These are phyloP conservation scores for Antennarius striatus DNA, from an alignment of 2,113 vertebrate species.

Conservation along the genomic window DNA sequence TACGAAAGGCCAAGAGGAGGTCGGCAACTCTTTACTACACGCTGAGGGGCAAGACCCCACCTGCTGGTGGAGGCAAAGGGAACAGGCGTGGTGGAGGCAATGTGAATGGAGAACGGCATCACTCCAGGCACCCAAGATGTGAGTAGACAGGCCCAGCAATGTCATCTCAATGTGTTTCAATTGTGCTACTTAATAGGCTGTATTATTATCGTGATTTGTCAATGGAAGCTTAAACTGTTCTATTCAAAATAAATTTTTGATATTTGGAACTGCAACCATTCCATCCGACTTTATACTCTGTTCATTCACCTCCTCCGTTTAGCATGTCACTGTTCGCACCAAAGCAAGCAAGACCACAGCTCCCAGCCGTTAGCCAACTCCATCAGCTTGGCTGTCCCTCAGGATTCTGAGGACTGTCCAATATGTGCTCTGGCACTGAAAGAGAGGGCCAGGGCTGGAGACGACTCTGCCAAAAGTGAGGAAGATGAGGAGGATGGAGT, in stretches of 20 bases:
- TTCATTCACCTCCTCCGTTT: constrained; percentile 1
- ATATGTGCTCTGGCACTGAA: constrained; percentile 77
- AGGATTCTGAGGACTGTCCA: constrained; percentile 84
- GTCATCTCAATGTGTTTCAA: background rate
- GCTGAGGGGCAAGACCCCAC: constrained; percentile 82
- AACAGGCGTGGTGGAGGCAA: constrained; percentile 61
- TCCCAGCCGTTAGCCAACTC: constrained; percentile 79
- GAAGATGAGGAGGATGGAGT: constrained; percentile 60
- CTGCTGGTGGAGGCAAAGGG: constrained; percentile 66
- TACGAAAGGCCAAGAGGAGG: constrained; percentile 94
- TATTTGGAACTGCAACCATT: background rate
- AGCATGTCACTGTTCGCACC: constrained; percentile 84
- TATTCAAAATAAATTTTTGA: background rate
- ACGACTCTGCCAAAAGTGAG: constrained; percentile 23
- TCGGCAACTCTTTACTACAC: constrained; percentile 89
- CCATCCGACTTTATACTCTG: background rate
- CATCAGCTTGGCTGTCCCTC: constrained; percentile 82
- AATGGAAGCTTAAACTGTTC: background rate
- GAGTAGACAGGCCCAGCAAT: constrained; percentile 41
- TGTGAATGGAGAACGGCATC: constrained; percentile 74
- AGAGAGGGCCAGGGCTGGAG: constrained; percentile 51
- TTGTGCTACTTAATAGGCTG: background rate
- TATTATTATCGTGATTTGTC: background rate
- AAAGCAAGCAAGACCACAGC: constrained; percentile 80
- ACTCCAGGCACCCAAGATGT: constrained; percentile 67